Evolutionary conservation across 2,113 vertebrate genomes (phyloP), one percentile per base, ranked within the genome.

Genomic region (Amphiprion ocellaris): DNA sequence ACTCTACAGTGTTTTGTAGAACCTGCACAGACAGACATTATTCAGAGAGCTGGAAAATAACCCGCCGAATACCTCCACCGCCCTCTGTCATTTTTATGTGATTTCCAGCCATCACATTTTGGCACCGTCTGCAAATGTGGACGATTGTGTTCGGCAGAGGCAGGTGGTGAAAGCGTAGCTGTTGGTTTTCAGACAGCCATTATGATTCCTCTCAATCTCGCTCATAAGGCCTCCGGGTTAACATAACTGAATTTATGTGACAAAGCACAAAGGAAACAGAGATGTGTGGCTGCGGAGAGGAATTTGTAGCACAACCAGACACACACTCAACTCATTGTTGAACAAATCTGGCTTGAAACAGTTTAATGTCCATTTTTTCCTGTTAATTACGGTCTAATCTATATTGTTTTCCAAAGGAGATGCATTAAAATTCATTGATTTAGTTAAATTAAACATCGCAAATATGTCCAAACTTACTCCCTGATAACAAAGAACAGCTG

Each of bases 201-300:
- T 87, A 87, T 89, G 87, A 85, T 66, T 72, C 37, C 16, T 28
- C 72, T 69, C 79, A 37, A 72, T 79, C 70, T 75, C 26, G 11
- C 81, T 87, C 30, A 66, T 72, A 69, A 79, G 69, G 72, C 88
- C 88, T 63, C 10, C 23, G 59, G 86, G 80, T 89, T 89, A 79
- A 80, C 84, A 72, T 90, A 83, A 92, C 74, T 85, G 74, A 81
- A 82, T 90, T 89, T 79, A 77, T 74, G 69, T 85, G 83, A 72
- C 72, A 72, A 67, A 74, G 67, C 67, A 75, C 63, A 80, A 55
- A 84, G 58, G 23, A 46, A 71, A 73, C 55, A 49, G 37, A n/a
- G 65, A 67, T 53, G 81, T 69, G 76, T 69, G 65, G 56, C 58
- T 69, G 58, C 37, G 30, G 39, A n/a, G 55, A 33, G 19, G 23